Base-by-base conservation (phyloP, 2,797 vertebrate genomes). In the Lepus oiostolus region DNA sequence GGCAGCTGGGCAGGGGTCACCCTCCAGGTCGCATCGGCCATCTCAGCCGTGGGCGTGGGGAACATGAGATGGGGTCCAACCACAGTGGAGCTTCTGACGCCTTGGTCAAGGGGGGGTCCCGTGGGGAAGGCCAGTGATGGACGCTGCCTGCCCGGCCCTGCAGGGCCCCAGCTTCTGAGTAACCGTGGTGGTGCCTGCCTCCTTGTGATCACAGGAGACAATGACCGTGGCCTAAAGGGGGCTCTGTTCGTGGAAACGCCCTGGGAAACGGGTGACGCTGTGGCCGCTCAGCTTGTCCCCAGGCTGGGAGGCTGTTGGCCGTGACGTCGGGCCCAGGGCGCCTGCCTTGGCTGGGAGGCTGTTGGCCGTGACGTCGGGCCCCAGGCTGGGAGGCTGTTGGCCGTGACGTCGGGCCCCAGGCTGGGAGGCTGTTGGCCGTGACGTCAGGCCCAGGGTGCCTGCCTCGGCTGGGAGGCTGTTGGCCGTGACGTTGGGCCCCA, bases 51-150 rank as follows among this genome's bases (percentile, higher is more conserved):
- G 9, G 30, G 2, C 2, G 13, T 19, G 50, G 26, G 68, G n/a
- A 16, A 5, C 0, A 0, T 0, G 47, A 79, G 28, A 35, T 26
- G 7, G 47, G 30, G 26, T 6, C 16, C 12, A 24, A 0, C 1
- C 5, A 7, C 5, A 70, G 47, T n/a, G 68, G 47, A 14, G 21
- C 32, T 63, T 70, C 38, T 14, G 68, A 9, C 28, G 38, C 35
- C 47, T 14, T 10, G 60, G 60, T 68, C 30, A 5, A 21, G 21
- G 16, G 1, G 35, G 32, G 5, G 13, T 50, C 24, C 28, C 0
- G 9, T 2, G 8, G 47, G 16, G 21, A 68, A 10, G 2, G 42
- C 26, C 42, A 0, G 14, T 13, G 0, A 7, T 5, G n/a, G 9
- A 5, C 24, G 28, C 42, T 19, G 1, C n/a, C 60, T 4, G 16